Conservation (phyloP, 2,113 vertebrate species). For the Rhinopomastus cyanomelas region DNA sequence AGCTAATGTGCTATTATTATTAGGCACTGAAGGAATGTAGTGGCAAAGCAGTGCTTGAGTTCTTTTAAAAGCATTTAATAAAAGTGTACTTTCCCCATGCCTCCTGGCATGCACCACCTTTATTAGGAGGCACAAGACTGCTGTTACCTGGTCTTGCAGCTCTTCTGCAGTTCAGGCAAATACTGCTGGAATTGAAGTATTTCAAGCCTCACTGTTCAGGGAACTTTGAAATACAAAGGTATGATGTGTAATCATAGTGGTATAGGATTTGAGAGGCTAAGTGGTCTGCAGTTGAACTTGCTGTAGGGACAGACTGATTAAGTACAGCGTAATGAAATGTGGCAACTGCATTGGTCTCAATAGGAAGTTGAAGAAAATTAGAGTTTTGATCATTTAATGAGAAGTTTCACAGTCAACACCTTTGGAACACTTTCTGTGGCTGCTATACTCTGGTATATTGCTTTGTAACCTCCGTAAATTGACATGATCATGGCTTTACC, state of each 20-base stretch:
- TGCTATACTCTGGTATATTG: not conserved
- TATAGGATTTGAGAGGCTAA: not conserved
- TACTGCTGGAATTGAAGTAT: not conserved
- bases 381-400: not conserved
- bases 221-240: not conserved
- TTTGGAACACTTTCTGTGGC: not conserved
- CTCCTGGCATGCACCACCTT: not conserved
- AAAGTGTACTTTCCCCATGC: constrained; percentile 35
- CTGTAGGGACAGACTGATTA: not conserved
- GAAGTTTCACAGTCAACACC: not conserved
- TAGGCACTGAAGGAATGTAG: constrained; percentile 35
- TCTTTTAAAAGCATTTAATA: constrained; percentile 38
- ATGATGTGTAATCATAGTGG: not conserved
- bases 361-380: not conserved
- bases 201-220: not conserved
- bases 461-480: not conserved
- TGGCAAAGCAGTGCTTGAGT: not conserved
- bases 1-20: constrained; percentile 48
- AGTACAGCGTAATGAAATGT: not conserved
- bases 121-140: not conserved
- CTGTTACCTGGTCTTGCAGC: not conserved
- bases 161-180: not conserved
- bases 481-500: fast-evolving
- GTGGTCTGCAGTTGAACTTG: not conserved
- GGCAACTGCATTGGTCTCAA: not conserved